A percentile compares a stretch with the other conserved stretches of the same genome.
These are phyloP conservation scores for Notothenia coriiceps DNA, from an alignment of 2,113 vertebrate genomes.

Conservation along the genomic window DNA sequence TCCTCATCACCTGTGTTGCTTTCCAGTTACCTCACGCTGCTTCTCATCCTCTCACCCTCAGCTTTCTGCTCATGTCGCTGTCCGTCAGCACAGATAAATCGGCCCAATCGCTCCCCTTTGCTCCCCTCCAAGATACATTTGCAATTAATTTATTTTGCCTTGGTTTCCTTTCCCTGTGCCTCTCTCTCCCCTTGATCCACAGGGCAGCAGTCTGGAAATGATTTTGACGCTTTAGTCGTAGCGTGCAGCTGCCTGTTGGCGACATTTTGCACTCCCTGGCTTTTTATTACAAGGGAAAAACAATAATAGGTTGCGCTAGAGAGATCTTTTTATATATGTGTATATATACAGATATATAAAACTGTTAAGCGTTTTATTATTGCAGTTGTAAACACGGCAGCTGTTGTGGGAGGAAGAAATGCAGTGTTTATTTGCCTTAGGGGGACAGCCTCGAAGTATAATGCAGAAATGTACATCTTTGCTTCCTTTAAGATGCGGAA, in stretches of 20 bases:
- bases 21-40: slow-evolving; percentile 22
- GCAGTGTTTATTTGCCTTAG: slow-evolving; percentile 57
- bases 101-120: slow-evolving; percentile 37
- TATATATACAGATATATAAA: slow-evolving; percentile 1
- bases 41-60: slow-evolving; percentile 32
- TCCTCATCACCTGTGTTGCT: slow-evolving; percentile 41
- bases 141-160: slow-evolving; percentile 82
- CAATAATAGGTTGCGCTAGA: slow-evolving; percentile 46
- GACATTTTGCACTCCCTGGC: slow-evolving; percentile 77
- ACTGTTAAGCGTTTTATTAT: slow-evolving; percentile 66
- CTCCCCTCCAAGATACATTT: slow-evolving; percentile 74
- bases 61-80: slow-evolving; percentile 17
- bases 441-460: background rate
- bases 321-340: slow-evolving; percentile 21
- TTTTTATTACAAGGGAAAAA: slow-evolving; percentile 74
- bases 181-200: slow-evolving; percentile 75
- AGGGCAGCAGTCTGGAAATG: slow-evolving; percentile 78
- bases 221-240: slow-evolving; percentile 80
- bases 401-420: slow-evolving; percentile 49
- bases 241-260: slow-evolving; percentile 76
- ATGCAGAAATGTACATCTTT: background rate
- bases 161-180: slow-evolving; percentile 64
- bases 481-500: slow-evolving; percentile 9
- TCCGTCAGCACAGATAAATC: slow-evolving; percentile 63
- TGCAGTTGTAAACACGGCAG: slow-evolving; percentile 58